These are phyloP conservation scores for Metopolophium dirhodum DNA, from an alignment of 1,140 invertebrate species.

Conservation along the genomic window DNA sequence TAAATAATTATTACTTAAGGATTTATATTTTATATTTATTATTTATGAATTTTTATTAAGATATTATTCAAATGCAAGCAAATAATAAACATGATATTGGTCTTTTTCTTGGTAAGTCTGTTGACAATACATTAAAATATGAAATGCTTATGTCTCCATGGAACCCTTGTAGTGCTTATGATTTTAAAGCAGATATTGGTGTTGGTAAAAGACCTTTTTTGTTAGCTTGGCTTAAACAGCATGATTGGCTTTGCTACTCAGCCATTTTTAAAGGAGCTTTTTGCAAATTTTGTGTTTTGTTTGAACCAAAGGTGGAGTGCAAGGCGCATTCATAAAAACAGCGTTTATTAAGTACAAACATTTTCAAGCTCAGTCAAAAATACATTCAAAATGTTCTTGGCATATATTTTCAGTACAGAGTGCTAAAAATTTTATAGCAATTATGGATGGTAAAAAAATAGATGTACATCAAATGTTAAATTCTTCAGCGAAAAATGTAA, in stretches of 20 bases:
- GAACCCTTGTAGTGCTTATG: not conserved
- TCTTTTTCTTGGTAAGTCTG: not conserved
- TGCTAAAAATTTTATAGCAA: not conserved
- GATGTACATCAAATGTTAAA: not conserved
- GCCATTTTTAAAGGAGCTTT: not conserved
- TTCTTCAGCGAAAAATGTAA: not conserved
- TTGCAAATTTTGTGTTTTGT: not conserved
- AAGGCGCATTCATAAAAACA: not conserved
- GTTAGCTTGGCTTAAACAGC: not conserved
- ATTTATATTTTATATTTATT: too few species aligned
- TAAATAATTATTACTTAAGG: too few species aligned
- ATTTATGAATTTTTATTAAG: not conserved
- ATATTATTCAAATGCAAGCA: not conserved
- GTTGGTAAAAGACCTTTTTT: conserved; percentile 8
- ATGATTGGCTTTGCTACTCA: not conserved
- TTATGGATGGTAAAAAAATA: not conserved
- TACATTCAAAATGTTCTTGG: not conserved
- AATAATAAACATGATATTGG: not conserved
- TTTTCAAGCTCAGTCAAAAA: not conserved
- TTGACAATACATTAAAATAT: conserved; percentile 10
- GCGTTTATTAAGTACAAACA: not conserved
- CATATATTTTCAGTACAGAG: not conserved
- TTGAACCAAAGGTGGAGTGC: not conserved
- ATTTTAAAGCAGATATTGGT: conserved; percentile 13
- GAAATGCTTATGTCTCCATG: not conserved